Evolutionary conservation across 1,140 invertebrate species (phyloP).

Genomic region (Plutomurus gul): DNA sequence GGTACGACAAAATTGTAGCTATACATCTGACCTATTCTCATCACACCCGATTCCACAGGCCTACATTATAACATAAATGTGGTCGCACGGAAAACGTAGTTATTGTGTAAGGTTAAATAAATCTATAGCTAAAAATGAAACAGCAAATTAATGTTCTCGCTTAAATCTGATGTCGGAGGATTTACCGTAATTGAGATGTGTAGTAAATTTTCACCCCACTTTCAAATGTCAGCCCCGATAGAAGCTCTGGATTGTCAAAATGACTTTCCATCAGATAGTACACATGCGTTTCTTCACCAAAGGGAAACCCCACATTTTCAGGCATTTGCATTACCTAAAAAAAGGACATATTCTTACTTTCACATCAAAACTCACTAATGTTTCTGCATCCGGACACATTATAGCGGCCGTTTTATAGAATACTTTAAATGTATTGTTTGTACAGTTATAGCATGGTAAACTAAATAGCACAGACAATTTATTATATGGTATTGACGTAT

Average conservation of each 20-base stretch:
- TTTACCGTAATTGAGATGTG: slow-evolving; percentile 58
- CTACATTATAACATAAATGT: neutral
- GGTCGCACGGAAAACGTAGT: neutral
- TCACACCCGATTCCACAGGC: neutral
- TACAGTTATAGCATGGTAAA: too few relatives aligned
- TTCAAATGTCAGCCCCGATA: neutral
- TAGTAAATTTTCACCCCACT: slow-evolving; percentile 77
- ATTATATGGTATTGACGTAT: too few relatives aligned
- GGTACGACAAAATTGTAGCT: slow-evolving; percentile 31
- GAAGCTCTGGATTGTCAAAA: slow-evolving; percentile 73
- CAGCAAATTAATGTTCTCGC: neutral
- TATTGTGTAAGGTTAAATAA: neutral
- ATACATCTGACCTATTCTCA: neutral
- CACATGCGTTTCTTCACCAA: slow-evolving; percentile 65
- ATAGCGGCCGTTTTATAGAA: too few relatives aligned
- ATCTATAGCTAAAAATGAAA: neutral
- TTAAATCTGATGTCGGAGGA: neutral
- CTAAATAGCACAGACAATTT: too few relatives aligned
- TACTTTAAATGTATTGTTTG: too few relatives aligned
- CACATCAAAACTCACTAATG: neutral
- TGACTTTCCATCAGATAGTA: slow-evolving; percentile 89
- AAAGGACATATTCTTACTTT: neutral
- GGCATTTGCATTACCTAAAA: slow-evolving; percentile 63
- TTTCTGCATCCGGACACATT: neutral
- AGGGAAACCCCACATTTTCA: slow-evolving; percentile 76